Conservation (phyloP, 2,888 invertebrate genomes). For the Gasteruption jaculator region DNA sequence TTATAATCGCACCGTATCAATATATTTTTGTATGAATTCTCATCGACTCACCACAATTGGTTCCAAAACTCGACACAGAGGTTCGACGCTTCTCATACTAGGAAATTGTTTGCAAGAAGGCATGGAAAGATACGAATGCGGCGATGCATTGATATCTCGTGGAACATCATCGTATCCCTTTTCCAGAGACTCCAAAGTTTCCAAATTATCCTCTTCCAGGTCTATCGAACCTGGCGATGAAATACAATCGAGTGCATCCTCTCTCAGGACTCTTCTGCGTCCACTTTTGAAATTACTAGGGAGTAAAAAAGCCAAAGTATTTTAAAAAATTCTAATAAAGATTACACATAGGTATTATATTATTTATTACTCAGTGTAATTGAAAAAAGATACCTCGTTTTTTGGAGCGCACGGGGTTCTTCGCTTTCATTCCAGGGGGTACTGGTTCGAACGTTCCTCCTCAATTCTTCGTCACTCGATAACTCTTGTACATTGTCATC, state of each 20-base stretch:
- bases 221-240: slow-evolving; percentile 38
- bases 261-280: slow-evolving; percentile 30
- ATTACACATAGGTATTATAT: neutral
- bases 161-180: too few relatives aligned
- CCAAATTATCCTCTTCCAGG: slow-evolving; percentile 27
- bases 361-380: neutral
- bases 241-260: slow-evolving; percentile 33
- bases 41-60: slow-evolving; percentile 72
- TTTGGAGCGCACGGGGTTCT: slow-evolving; percentile 30
- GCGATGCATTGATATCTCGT: slow-evolving; percentile 43
- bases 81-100: slow-evolving; percentile 72
- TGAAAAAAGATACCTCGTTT: slow-evolving; percentile 31
- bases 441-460: too few relatives aligned
- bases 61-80: slow-evolving; percentile 72
- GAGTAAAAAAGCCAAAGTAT: neutral
- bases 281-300: slow-evolving; percentile 20
- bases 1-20: slow-evolving; percentile 52
- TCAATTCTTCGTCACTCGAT: slow-evolving; percentile 36
- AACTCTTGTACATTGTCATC: slow-evolving; percentile 35
- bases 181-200: slow-evolving; percentile 35
- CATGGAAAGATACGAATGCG: slow-evolving; percentile 82
- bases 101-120: slow-evolving; percentile 83
- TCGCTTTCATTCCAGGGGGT: slow-evolving; percentile 34
- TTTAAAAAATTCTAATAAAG: too few relatives aligned
- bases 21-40: slow-evolving; percentile 51